Conservation (phyloP, 2,888 invertebrate species). For the Icerya purchasi region DNA sequence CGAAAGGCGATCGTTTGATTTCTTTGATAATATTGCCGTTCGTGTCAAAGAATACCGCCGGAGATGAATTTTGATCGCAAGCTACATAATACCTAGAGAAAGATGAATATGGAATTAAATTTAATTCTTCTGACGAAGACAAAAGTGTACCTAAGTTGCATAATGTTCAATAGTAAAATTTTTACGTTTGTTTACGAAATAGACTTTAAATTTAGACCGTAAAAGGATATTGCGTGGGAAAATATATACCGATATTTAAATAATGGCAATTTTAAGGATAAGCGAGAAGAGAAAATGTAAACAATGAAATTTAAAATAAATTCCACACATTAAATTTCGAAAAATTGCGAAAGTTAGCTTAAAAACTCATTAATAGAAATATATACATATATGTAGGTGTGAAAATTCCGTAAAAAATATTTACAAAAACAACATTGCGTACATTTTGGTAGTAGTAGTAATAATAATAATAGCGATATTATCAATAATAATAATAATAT, state of each 20-base stretch:
- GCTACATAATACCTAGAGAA: slow-evolving; percentile 55
- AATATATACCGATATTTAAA: too few relatives aligned
- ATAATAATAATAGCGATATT: too few relatives aligned
- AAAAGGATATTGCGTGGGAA: too few relatives aligned
- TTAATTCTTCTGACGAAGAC: too few relatives aligned
- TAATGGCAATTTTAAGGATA: too few relatives aligned
- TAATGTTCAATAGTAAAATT: background rate
- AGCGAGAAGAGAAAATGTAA: background rate
- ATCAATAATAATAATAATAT: too few relatives aligned
- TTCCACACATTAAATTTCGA: background rate
- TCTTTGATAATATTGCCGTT: slow-evolving; percentile 79
- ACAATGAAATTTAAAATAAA: background rate
- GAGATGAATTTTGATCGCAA: slow-evolving; percentile 77
- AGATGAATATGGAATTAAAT: background rate
- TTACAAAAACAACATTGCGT: too few relatives aligned
- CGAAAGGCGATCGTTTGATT: slow-evolving; percentile 76
- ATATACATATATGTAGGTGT: background rate
- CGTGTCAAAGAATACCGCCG: slow-evolving; percentile 70
- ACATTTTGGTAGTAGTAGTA: too few relatives aligned
- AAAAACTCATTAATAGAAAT: background rate
- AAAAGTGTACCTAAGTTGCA: background rate
- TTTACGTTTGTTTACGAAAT: too few relatives aligned
- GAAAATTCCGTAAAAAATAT: too few relatives aligned
- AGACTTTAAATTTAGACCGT: too few relatives aligned
- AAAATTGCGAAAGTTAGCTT: background rate